Percentiles rank a stretch among this genome's conserved stretches.
Conservation (phyloP, 2,888 invertebrate species). For the Phasia obesa region DNA sequence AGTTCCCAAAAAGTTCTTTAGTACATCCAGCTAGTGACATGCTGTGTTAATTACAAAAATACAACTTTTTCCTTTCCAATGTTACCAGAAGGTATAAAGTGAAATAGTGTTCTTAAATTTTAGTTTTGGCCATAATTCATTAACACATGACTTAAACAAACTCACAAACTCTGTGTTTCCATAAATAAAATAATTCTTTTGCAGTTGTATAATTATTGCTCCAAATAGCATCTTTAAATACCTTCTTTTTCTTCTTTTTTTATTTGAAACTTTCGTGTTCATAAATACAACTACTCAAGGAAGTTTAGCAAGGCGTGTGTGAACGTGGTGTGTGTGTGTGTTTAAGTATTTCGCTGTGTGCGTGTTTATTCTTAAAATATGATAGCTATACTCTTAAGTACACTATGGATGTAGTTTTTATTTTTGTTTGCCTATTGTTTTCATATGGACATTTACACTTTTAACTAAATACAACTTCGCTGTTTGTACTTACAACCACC, state of each 20-base stretch:
- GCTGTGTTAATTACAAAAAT: constrained; percentile 58
- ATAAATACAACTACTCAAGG: constrained; percentile 31
- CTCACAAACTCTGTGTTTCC: background rate
- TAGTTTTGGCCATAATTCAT: constrained; percentile 61
- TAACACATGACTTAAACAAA: constrained; percentile 60
- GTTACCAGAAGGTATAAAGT: background rate
- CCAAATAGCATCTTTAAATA: constrained; percentile 27
- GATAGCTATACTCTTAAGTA: constrained; percentile 36
- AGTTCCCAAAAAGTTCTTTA: constrained; percentile 12
- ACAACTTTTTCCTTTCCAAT: constrained; percentile 8
- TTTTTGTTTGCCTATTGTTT: background rate
- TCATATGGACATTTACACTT: constrained; percentile 15
- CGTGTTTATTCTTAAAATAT: background rate
- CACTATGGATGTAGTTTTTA: background rate
- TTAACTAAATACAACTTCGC: background rate
- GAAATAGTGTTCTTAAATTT: constrained; percentile 26
- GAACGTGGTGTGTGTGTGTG: background rate
- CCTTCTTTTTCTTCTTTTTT: background rate
- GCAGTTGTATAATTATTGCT: constrained; percentile 5
- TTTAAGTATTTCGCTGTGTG: background rate
- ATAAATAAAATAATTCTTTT: constrained; percentile 19
- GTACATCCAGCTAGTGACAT: constrained; percentile 10
- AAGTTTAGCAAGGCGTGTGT: constrained; percentile 7
- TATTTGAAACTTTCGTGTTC: constrained; percentile 16
- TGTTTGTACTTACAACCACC: background rate